Base-by-base conservation (phyloP, 2,113 vertebrate genomes). In the Geothlypis trichas region DNA sequence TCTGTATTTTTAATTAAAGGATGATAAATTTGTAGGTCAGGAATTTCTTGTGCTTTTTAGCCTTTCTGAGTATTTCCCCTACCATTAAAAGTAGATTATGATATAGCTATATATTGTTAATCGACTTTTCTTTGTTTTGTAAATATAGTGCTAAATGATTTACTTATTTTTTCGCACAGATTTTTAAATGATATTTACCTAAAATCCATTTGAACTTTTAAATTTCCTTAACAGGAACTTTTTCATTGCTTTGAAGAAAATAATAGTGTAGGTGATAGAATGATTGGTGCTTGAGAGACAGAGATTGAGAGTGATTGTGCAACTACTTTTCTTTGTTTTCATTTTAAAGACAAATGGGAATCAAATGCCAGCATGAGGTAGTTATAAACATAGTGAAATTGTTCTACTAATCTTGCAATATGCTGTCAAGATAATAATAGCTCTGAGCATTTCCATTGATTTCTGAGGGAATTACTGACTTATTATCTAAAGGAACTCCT, bases 271-370 rank as follows among this genome's bases (percentile, higher is more conserved):
- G 21, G 41, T 93, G 49, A 82, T 91, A 79, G 15, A 91, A 87
- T 72, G 57, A 82, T 87, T 87, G 61, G 14, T 87, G 13, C 28
- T 91, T 87, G 74, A 87, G 59, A 92, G 78, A 72, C 62, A 84
- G 66, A 95, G 88, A 85, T 77, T 62, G 71, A 87, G 71, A 83
- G 28, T 3, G 9, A 76, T 66, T 73, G 54, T 37, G 26, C 51
- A 92, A 86, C 79, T 47, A 69, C 46, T 90, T 94, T 91, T 87
- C 82, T 91, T 93, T 92, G n/a, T 85, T 93, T 93, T 85, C 63
- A 92, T 93, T 95, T 96, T 93, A 90, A 93, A 51, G 72, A 92
- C 75, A 86, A 96, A 92, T 94, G 79, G 62, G 75, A 95, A 94
- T 95, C 83, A 96, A 92, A 88, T 69, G 37, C 79, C 75, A 73